Evolutionary conservation across 1,140 invertebrate genomes (phyloP).

Genomic region (Hirudo medicinalis): DNA sequence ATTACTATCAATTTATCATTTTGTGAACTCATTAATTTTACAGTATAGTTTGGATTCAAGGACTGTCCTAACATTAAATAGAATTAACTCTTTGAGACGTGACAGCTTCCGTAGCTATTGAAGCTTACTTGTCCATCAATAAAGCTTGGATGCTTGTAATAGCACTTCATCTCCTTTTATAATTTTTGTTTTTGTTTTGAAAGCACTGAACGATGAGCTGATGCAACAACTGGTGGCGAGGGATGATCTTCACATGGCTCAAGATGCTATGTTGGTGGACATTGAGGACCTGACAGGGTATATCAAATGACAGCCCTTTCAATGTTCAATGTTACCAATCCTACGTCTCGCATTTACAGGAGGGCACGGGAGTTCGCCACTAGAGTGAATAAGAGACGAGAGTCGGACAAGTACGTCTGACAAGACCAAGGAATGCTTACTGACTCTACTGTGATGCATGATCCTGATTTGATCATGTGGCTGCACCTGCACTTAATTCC

Average conservation of each 20-base stretch:
- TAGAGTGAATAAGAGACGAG: slow-evolving; percentile 20
- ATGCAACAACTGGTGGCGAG: slow-evolving; percentile 71
- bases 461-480: not conserved
- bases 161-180: not conserved
- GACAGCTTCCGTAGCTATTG: not conserved
- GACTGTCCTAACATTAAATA: no score
- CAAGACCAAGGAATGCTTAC: no score
- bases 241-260: slow-evolving; percentile 88
- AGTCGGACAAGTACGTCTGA: slow-evolving; percentile 10
- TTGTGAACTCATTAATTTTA: not conserved
- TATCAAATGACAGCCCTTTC: not conserved
- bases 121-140: no score
- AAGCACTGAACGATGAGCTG: slow-evolving; percentile 68
- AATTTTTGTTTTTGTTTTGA: slow-evolving; percentile 6
- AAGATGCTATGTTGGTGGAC: slow-evolving; percentile 90
- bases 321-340: not conserved
- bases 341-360: slow-evolving; percentile 22
- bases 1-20: not conserved
- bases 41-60: no score
- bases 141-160: no score
- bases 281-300: slow-evolving; percentile 87
- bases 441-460: not conserved
- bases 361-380: slow-evolving; percentile 26
- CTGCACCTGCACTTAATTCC: not conserved
- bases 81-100: not conserved